Conservation (phyloP, 2,797 vertebrate genomes). For the Apodemus agrarius region DNA sequence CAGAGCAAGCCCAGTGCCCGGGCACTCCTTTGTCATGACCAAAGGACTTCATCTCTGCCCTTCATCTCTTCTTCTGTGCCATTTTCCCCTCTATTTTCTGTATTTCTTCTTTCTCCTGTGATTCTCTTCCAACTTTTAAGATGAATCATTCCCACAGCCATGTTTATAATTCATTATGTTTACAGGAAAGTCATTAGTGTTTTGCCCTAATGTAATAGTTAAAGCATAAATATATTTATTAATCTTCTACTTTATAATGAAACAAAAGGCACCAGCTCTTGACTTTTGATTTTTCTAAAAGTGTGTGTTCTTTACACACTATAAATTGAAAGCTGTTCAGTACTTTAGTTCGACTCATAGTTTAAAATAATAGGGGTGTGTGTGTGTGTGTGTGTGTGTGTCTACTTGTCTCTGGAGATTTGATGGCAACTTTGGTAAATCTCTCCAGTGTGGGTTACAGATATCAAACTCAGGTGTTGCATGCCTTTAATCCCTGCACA, state of each 20-base stretch:
- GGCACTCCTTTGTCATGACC: background rate
- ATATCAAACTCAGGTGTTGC: background rate
- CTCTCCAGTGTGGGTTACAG: background rate
- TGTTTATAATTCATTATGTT: conserved; percentile 1
- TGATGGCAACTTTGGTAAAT: background rate
- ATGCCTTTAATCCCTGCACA: background rate
- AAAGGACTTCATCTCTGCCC: background rate
- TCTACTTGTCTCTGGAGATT: background rate
- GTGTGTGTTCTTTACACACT: background rate
- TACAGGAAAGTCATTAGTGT: background rate
- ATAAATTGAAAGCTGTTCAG: background rate
- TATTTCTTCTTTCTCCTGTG: background rate
- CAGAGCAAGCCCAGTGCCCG: background rate
- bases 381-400: background rate
- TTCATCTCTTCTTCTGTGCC: background rate
- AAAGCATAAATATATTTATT: conserved; percentile 1
- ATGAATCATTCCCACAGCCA: background rate
- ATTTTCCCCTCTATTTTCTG: background rate
- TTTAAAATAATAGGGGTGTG: background rate
- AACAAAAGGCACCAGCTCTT: background rate
- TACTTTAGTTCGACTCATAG: conserved; percentile 5
- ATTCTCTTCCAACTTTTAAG: background rate
- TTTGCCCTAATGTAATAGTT: conserved; percentile 13
- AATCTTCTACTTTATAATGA: conserved; percentile 33
- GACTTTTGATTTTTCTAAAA: conserved; percentile 40